Base-by-base conservation (phyloP, 2,888 invertebrate genomes). In the Subacronicta megacephala region DNA sequence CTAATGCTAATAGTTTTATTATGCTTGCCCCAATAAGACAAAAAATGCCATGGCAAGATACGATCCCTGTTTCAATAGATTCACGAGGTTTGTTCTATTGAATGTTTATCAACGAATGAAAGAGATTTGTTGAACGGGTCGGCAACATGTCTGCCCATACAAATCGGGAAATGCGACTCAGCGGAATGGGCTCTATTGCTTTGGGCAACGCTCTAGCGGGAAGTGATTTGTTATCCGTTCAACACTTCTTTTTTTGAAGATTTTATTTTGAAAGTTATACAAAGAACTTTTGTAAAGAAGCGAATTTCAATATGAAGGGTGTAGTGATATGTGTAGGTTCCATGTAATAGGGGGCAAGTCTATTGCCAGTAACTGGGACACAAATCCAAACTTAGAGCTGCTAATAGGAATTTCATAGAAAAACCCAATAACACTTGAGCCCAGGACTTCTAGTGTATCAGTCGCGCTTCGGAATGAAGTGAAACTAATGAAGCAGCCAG, bases 121-220 rank as follows among this genome's bases (percentile, higher is more conserved):
- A 65, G 51, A 41, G 49, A 55, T 40, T 49, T 15, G 12, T 37
- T 50, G 52, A 50, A 57, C 44, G 54, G 38, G 49, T 46, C 33
- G 49, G 42, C 45, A 68, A 64, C 64, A 69, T 65, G 56, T 64
- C 45, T 54, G 33, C 43, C 49, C 66, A 63, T 70, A 70, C 62
- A 73, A 72, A 72, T 65, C 49, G 65, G 38, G 44, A 45, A 57
- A 69, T 65, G 69, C 59, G 51, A 56, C 33, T 74, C 65, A 64
- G 51, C 56, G 40, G 43, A 73, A 73, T 55, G 41, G 44, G 43
- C 52, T 43, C 69, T 49, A 67, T 68, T 63, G 65, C 64, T 69
- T 58, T 42, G 53, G 50, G 61, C 44, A 33, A 52, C 57, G 58
- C 50, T 53, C 52, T 43, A 49, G 18, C 43, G 35, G 35, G 29